Base-by-base conservation (phyloP, 64 coral and sea anemone species). In the Actinia equina region DNA sequence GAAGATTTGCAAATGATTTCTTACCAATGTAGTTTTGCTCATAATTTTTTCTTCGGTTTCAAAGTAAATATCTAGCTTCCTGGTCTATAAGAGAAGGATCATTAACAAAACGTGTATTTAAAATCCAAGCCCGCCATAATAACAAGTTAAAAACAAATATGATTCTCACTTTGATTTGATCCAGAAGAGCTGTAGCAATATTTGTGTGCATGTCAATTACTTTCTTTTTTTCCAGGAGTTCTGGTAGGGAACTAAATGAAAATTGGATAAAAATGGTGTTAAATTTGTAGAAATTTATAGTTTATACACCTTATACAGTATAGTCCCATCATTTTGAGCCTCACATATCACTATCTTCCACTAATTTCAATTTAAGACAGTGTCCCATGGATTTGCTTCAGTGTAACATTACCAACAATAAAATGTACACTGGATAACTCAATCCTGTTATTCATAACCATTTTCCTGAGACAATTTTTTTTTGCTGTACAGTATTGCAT, bases 31-130 rank as follows among this genome's bases (percentile, higher is more conserved):
- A 9, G 93, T 87, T 90, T 98, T 98, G 77, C 96, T 98, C 96
- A 98, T 98, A 52, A 98, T 95, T 84, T 98, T 98, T 61, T 98
- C 96, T 85, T 98, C 96, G 37, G 96, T 95, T 58, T 98, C 96
- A 93, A 98, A 98, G 83, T 95, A 98, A 3, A 94, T 89, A 83
- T 98, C 96, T 19, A 98, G 88, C 53, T 98, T 94, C 9, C 96
- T 89, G 84, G 87, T 79, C 96, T 99, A 53, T 2, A 93, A 59
- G 74, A 91, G 23, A 71, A 83, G 18, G 17, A 18, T 18, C 4
- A 65, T 20, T n/a, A 8, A 65, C n/a, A 7, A 65, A 65, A 18
- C 0, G 17, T 60, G 5, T 17, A 18, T 17, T 60, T 23, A 65
- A 37, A 5, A 6, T 65, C 19, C 62, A 65, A 18, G 20, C 7